Conservation (phyloP, 2,113 vertebrate species). For the Neolamprologus kungweensis region DNA sequence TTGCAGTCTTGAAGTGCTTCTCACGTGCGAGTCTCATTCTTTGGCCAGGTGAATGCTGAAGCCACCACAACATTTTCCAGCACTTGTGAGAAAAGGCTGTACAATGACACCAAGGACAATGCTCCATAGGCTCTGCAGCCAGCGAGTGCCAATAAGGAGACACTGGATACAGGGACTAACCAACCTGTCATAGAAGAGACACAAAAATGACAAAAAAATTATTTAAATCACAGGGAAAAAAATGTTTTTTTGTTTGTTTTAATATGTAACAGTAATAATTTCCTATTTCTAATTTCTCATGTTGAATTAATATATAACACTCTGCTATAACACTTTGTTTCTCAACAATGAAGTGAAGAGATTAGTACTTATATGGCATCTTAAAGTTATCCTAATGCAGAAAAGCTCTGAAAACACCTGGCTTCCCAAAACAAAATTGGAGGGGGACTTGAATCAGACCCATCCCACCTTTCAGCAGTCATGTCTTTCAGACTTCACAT, state of each 20-base stretch:
- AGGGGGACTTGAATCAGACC: not conserved
- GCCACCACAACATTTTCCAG: conserved; percentile 57
- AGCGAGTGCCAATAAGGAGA: conserved; percentile 47
- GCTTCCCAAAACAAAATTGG: not conserved
- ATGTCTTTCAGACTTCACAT: not conserved
- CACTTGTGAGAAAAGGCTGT: conserved; percentile 55
- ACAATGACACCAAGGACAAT: conserved; percentile 55
- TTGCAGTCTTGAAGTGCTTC: not conserved
- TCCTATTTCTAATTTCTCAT: not conserved
- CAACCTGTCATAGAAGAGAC: conserved; percentile 52
- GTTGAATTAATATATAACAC: not conserved
- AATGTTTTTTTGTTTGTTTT: not conserved
- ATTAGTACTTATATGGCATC: not conserved
- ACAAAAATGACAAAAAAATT: not conserved
- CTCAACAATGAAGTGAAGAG: not conserved
- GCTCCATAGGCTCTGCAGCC: conserved; percentile 66
- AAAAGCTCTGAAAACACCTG: not conserved
- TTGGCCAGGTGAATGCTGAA: conserved; percentile 60
- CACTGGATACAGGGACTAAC: conserved; percentile 61
- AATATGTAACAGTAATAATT: not conserved
- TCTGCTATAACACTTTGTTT: not conserved
- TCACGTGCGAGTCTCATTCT: conserved; percentile 41
- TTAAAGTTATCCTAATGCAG: not conserved
- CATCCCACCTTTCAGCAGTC: not conserved
- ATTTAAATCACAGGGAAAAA: not conserved